Conservation (phyloP, 2,113 vertebrate species). For the Mohoua ochrocephala region DNA sequence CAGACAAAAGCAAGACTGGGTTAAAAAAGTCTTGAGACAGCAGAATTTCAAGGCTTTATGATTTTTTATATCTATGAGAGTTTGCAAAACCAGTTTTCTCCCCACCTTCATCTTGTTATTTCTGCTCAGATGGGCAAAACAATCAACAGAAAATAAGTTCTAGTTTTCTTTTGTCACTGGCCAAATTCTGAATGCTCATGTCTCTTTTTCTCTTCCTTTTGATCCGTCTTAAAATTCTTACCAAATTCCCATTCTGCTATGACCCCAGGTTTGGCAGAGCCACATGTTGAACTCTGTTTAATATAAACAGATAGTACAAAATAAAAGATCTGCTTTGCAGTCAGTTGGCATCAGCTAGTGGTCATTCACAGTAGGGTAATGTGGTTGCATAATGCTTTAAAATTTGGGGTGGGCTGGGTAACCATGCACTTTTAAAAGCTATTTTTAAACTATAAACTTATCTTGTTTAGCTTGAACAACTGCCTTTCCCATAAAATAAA, state of each 20-base stretch:
- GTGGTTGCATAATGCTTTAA: background rate
- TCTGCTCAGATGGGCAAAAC: background rate
- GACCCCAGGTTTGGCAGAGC: background rate
- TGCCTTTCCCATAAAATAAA: background rate
- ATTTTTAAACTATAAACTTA: background rate
- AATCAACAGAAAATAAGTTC: background rate
- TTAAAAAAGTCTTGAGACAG: background rate
- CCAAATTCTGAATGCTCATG: background rate
- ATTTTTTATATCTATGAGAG: background rate
- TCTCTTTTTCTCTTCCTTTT: background rate
- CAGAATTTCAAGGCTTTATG: background rate
- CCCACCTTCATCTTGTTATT: background rate
- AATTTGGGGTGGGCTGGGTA: background rate
- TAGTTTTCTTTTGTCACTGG: background rate
- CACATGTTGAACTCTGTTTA: background rate
- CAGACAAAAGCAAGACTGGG: conserved; percentile 27
- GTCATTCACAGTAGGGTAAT: background rate
- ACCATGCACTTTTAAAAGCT: background rate
- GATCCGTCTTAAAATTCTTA: background rate
- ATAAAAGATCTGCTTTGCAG: background rate
- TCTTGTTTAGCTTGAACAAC: background rate
- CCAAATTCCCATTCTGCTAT: background rate
- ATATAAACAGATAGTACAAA: background rate
- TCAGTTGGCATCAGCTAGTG: background rate
- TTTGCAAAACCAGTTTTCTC: background rate